phyloP scores from a whole-genome alignment of 1,140 invertebrate genomes.

The Maniola jurtina region DNA sequence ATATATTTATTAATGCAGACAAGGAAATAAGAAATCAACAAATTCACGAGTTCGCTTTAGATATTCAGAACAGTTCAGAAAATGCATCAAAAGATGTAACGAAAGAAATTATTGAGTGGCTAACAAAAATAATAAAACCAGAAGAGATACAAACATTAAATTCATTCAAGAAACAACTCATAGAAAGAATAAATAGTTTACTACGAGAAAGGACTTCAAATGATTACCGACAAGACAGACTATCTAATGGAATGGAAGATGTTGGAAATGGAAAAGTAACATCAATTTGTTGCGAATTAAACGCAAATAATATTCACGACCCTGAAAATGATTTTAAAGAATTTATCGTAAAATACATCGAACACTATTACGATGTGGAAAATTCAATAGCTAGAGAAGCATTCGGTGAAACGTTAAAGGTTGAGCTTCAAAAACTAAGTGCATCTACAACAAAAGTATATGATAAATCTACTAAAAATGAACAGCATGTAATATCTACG shows the following conservation, averaged over 20 bases:
- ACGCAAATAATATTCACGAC: neutral
- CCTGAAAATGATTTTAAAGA: slow-evolving; percentile 36
- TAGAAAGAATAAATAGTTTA: neutral
- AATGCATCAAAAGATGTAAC: neutral
- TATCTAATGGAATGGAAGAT: slow-evolving; percentile 10
- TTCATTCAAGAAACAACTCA: neutral
- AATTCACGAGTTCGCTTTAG: neutral
- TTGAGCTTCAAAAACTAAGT: slow-evolving; percentile 39
- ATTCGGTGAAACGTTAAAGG: slow-evolving; percentile 38
- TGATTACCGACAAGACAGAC: neutral
- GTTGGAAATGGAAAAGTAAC: slow-evolving; percentile 12
- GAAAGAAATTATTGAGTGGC: neutral
- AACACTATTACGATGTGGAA: slow-evolving; percentile 40
- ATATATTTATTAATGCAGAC: neutral
- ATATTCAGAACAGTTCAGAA: neutral
- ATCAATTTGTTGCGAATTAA: neutral
- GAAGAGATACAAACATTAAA: neutral
- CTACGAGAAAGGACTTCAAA: neutral
- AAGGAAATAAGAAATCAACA: neutral
- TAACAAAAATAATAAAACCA: slow-evolving; percentile 11
- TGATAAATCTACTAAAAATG: slow-evolving; percentile 25
- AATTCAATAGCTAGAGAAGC: slow-evolving; percentile 35
- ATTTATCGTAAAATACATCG: slow-evolving; percentile 43
- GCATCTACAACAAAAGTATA: slow-evolving; percentile 31
- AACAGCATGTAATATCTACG: slow-evolving; percentile 17